Percentiles rank a stretch among this genome's conserved stretches.
phyloP scores from a whole-genome alignment of 1,140 invertebrate genomes.

The Anastrepha ludens region DNA sequence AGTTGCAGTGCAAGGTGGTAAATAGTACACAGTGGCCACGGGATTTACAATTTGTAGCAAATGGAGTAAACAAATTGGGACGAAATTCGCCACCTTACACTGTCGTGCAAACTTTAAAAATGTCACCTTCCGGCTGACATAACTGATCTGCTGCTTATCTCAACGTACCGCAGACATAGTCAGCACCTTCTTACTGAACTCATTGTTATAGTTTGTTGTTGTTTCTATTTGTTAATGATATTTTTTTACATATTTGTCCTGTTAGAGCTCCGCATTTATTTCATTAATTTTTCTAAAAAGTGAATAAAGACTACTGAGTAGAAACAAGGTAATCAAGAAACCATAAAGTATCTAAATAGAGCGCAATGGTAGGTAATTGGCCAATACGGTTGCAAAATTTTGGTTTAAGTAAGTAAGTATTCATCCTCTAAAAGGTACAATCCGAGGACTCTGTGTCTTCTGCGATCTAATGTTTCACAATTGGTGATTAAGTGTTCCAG shows the following conservation, averaged over 20 bases:
- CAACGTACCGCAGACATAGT: background rate
- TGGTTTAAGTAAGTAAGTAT: too few species aligned
- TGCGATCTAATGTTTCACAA: too few species aligned
- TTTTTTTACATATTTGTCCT: background rate
- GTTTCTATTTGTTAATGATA: background rate
- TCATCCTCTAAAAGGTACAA: too few species aligned
- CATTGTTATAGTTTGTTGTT: background rate
- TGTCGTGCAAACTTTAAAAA: conserved; percentile 52
- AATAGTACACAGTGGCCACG: conserved; percentile 12
- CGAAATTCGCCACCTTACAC: background rate
- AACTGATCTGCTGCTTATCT: conserved; percentile 51
- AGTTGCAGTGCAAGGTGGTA: background rate
- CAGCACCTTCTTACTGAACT: background rate
- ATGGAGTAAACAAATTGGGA: conserved; percentile 23
- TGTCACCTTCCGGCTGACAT: conserved; percentile 56
- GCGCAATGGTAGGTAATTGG: too few species aligned
- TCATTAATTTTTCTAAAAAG: background rate
- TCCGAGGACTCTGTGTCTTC: too few species aligned
- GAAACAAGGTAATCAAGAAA: too few species aligned
- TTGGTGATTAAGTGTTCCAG: too few species aligned
- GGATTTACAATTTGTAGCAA: conserved; percentile 19
- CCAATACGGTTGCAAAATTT: too few species aligned
- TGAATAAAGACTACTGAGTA: too few species aligned
- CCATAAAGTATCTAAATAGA: too few species aligned
- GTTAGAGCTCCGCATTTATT: background rate